Evolutionary conservation across 1,140 invertebrate genomes (phyloP).

Genomic region (Apocrypta bakeri): DNA sequence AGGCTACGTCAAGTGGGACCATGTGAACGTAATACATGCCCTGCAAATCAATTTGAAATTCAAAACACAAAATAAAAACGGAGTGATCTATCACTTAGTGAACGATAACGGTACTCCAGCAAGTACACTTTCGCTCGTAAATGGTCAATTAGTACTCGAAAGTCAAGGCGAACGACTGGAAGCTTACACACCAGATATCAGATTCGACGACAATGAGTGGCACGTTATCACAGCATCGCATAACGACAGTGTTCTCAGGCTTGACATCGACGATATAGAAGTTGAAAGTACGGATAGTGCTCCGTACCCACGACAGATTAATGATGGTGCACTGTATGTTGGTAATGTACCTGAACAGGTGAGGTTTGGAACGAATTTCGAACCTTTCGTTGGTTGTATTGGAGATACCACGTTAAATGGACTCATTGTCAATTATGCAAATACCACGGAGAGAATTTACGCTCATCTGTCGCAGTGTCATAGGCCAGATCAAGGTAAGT

Average conservation of each 20-base stretch:
- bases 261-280: constrained; percentile 91
- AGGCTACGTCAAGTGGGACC: constrained; percentile 80
- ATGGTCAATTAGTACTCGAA: constrained; percentile 83
- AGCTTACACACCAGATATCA: constrained; percentile 75
- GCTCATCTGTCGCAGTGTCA: constrained; percentile 82
- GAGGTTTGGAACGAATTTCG: constrained; percentile 64
- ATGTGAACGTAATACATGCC: constrained; percentile 75
- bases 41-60: constrained; percentile 92
- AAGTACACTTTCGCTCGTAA: constrained; percentile 80
- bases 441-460: constrained; percentile 78
- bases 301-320: constrained; percentile 78
- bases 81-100: constrained; percentile 85
- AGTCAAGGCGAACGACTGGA: constrained; percentile 80
- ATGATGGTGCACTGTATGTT: constrained; percentile 84
- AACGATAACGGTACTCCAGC: constrained; percentile 79
- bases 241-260: constrained; percentile 76
- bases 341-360: constrained; percentile 84
- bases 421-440: constrained; percentile 87
- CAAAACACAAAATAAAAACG: constrained; percentile 85
- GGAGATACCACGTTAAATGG: constrained; percentile 91
- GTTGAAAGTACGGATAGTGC: constrained; percentile 74
- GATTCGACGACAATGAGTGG: constrained; percentile 93
- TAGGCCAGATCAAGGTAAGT: constrained; percentile 44
- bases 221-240: constrained; percentile 93
- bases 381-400: constrained; percentile 87